These are phyloP conservation scores for Scomber colias DNA, from an alignment of 2,113 vertebrate genomes.

Conservation along the genomic window DNA sequence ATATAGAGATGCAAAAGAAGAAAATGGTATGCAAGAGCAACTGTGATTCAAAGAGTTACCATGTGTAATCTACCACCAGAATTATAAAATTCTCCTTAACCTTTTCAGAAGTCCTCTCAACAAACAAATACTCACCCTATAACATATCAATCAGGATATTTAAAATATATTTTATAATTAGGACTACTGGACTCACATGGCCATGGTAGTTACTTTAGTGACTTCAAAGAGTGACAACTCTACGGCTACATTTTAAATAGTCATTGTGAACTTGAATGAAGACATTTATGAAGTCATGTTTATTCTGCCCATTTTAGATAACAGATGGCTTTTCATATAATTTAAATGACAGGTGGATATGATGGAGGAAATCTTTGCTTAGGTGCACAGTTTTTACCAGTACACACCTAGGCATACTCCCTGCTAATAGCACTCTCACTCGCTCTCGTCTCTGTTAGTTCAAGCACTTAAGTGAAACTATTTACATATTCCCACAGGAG, in stretches of 20 bases:
- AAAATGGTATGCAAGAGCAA: not conserved
- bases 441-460: conserved; percentile 47
- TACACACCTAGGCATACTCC: conserved; percentile 17
- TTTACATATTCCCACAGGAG: conserved; percentile 67
- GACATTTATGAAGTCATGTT: conserved; percentile 7
- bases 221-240: conserved; percentile 12
- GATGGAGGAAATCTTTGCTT: conserved; percentile 32
- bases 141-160: not conserved
- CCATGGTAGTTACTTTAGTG: not conserved
- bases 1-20: not conserved
- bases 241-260: not conserved
- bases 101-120: not conserved
- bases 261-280: conserved; percentile 1
- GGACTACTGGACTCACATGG: not conserved
- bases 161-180: not conserved
- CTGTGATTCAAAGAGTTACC: not conserved
- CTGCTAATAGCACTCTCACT: conserved; percentile 51
- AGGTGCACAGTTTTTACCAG: conserved; percentile 38
- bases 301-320: conserved; percentile 30
- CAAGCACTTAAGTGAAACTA: conserved; percentile 65
- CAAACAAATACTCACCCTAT: not conserved
- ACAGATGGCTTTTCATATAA: conserved; percentile 27
- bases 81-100: not conserved
- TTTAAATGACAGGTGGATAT: conserved; percentile 31
- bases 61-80: not conserved